These are phyloP conservation scores for Corythoichthys haematopterus DNA, from an alignment of 2,113 vertebrate species.

Conservation along the genomic window DNA sequence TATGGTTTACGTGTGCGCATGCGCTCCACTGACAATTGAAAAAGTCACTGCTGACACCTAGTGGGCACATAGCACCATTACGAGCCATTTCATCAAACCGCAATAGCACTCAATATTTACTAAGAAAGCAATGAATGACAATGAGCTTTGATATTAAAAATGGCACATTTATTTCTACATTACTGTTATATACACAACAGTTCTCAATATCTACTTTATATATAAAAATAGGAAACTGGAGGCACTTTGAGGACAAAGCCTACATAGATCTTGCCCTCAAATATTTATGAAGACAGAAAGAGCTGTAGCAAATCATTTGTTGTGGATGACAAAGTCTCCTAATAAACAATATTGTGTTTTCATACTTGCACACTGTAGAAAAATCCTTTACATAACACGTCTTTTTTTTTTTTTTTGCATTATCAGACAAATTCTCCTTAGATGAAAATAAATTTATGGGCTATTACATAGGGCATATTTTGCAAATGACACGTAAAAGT, in stretches of 20 bases:
- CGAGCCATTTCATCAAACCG: too few species aligned
- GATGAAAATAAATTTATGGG: conserved; percentile 32
- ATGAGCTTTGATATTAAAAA: conserved; percentile 79
- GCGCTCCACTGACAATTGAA: not conserved
- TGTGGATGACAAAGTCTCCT: conserved; percentile 39
- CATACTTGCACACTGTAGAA: conserved; percentile 37
- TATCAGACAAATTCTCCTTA: conserved; percentile 22
- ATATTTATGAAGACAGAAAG: conserved; percentile 59
- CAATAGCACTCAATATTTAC: too few species aligned
- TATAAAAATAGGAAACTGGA: conserved; percentile 83
- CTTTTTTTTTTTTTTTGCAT: conserved; percentile 31
- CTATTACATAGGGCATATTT: conserved; percentile 20
- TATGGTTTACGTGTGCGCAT: conserved; percentile 9
- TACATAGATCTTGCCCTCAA: conserved; percentile 77
- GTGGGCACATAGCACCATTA: not conserved
- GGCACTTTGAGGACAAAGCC: conserved; percentile 77
- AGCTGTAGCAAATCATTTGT: conserved; percentile 53
- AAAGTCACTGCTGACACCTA: not conserved
- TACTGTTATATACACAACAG: conserved; percentile 92
- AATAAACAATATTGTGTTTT: conserved; percentile 34
- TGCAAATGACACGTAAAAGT: conserved; percentile 34
- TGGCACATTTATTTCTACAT: conserved; percentile 95
- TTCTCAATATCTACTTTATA: conserved; percentile 82
- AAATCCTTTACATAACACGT: conserved; percentile 34
- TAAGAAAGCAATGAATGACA: conserved; percentile 1